These are phyloP conservation scores for Myzus persicae DNA, from an alignment of 1,140 invertebrate species.

Conservation along the genomic window DNA sequence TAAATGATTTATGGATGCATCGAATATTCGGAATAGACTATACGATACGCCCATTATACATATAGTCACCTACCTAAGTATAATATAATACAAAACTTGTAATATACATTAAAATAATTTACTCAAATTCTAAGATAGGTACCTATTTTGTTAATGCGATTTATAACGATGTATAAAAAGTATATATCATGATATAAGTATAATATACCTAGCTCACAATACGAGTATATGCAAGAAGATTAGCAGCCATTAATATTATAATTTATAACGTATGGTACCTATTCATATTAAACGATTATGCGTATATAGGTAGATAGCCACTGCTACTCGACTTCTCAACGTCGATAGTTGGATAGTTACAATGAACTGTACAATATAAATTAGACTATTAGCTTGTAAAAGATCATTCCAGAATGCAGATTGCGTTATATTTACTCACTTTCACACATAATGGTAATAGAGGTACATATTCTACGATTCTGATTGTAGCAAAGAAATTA, in stretches of 20 bases:
- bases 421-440: not conserved
- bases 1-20: not conserved
- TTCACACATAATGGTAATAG: not conserved
- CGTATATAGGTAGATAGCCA: not conserved
- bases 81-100: not conserved
- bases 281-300: not conserved
- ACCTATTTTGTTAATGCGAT: not conserved
- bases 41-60: not conserved
- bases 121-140: not conserved
- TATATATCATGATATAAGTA: too few species aligned
- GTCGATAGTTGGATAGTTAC: not conserved
- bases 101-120: conserved; percentile 13
- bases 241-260: not conserved
- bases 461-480: not conserved
- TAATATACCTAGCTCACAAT: not conserved
- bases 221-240: not conserved
- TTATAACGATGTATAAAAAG: not conserved
- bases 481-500: not conserved
- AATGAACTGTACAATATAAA: conserved; percentile 6
- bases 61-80: not conserved
- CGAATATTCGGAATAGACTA: not conserved
- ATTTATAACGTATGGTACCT: not conserved
- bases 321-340: not conserved
- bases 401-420: not conserved
- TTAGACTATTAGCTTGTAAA: not conserved